These are phyloP conservation scores for Anastrepha obliqua DNA, from an alignment of 1,140 invertebrate genomes.

Conservation along the genomic window DNA sequence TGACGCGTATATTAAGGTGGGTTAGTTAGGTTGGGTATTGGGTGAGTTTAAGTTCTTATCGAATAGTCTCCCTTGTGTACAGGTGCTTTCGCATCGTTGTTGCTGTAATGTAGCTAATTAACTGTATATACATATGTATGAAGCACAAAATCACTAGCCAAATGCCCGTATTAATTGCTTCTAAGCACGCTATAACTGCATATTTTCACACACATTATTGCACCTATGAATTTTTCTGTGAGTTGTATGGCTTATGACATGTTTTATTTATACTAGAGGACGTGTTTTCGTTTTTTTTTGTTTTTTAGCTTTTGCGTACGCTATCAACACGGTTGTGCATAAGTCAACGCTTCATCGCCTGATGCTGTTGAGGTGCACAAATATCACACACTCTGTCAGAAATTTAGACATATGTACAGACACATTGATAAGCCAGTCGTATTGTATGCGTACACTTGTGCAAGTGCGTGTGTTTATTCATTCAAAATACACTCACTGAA, in stretches of 20 bases:
- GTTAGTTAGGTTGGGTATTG: background rate
- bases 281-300: background rate
- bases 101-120: slow-evolving; percentile 36
- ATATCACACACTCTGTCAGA: background rate
- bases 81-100: slow-evolving; percentile 23
- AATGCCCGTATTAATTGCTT: background rate
- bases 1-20: background rate
- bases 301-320: background rate
- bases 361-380: slow-evolving; percentile 24
- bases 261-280: background rate
- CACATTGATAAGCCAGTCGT: background rate
- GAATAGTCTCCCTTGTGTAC: background rate
- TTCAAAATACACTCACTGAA: background rate
- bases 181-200: background rate
- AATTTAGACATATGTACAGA: background rate
- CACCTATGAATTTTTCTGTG: background rate
- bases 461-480: background rate
- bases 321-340: background rate
- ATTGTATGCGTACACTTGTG: background rate
- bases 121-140: background rate
- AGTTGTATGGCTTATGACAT: background rate
- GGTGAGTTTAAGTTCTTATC: background rate
- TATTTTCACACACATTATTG: background rate
- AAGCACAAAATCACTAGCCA: background rate
- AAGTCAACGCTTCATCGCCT: slow-evolving; percentile 25